Base-by-base conservation (phyloP, 2,888 invertebrate genomes). In the Charanyca ferruginea region DNA sequence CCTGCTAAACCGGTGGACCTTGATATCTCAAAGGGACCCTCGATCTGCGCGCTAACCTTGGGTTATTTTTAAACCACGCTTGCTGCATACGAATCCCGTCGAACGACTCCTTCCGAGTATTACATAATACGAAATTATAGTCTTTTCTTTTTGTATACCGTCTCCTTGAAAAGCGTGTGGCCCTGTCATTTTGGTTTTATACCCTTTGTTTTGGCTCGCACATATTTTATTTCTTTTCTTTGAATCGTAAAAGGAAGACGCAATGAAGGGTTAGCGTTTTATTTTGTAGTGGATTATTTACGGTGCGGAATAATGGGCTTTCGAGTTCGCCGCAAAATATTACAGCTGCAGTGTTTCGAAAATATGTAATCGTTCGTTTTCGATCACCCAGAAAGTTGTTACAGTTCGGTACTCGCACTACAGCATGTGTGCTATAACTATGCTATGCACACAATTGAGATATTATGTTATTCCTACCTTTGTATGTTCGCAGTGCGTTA, bases 181-280 rank as follows among this genome's bases (percentile, higher is more conserved):
- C 92, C 94, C 93, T 91, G 93, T 93, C 93, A 92, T 94, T 94
- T 94, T 85, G 88, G 90, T 93, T 93, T 93, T 93, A 89, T 89
- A 83, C 90, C 92, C 91, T 94, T 95, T 94, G 94, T 95, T 94
- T 94, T 92, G 92, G 93, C 90, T 90, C 89, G 87, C 90, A 90
- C 87, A 92, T 93, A 91, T 93, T 94, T 94, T 94, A 94, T 94
- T 94, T 91, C 91, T 93, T 91, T 94, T 93, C 92, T 87, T 86
- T 87, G 94, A 93, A 94, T 91, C 93, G 94, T 94, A 94, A 95
- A 94, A 94, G 94, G 94, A 94, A 94, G 94, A 94, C 87, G 95
- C 93, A 93, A 90, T 93, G 94, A 94, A 93, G 94, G 95, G 95
- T 94, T 94, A 91, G 90, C 90, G 90, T 92, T 93, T 93, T n/a